Base-by-base conservation (phyloP, 2,113 vertebrate genomes). In the Erinaceus europaeus region DNA sequence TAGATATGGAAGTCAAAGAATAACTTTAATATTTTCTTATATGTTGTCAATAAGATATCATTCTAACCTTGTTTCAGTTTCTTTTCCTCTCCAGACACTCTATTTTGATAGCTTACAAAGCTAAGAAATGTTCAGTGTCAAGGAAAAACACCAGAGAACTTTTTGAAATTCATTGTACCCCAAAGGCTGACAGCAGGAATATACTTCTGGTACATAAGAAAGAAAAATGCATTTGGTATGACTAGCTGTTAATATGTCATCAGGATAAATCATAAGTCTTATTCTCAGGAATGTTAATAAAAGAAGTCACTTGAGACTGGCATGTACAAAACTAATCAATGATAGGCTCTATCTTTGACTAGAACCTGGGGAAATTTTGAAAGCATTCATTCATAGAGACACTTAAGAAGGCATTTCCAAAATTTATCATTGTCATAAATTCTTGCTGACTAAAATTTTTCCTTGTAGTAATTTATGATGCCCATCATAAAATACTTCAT, bases 391-490 rank as follows among this genome's bases (percentile, higher is more conserved):
- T 96, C 95, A 91, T 14, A 84, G 85, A 94, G 91, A 80, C 78
- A 93, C 72, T 97, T 96, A 92, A 91, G 96, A 92, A 95, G 71
- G 53, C 62, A 94, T 94, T 74, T 46, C 36, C 90, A 71, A 72
- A 92, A 96, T 97, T 97, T 96, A 95, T 96, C 90, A 94, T 57
- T 92, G 82, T 91, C 85, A 65, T 92, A 92, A 96, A 95, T 96
- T 96, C 94, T 89, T 87, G 74, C 92, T 95, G 96, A 94, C 94
- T 96, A 96, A 95, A 94, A 95, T 91, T 82, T 95, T 96, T 93
- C 96, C 92, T 95, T 94, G 92, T 83, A 95, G 44, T 96, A 95
- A 96, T 96, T 97, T 96, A 93, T 12, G 57, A 57, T 88, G 80
- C 74, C 69, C 78, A 81, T 96, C 89, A 94, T 95, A 94, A 97